These are phyloP conservation scores for Dromiciops gliroides DNA, from an alignment of 2,113 vertebrate species.

Conservation along the genomic window DNA sequence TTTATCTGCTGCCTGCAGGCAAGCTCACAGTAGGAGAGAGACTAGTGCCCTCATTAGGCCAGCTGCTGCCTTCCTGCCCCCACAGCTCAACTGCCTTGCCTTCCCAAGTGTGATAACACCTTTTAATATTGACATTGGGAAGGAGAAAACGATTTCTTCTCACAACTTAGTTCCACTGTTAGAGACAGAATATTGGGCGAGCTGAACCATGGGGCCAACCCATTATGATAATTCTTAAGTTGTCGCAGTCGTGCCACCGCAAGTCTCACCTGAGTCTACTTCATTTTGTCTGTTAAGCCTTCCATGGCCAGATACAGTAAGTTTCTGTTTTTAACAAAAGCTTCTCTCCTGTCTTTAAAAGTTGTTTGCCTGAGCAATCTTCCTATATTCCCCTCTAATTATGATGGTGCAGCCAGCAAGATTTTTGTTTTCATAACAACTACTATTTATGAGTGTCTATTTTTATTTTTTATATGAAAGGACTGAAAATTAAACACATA, in stretches of 20 bases:
- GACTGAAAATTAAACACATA: constrained; percentile 73
- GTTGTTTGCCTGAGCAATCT: constrained; percentile 61
- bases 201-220: constrained; percentile 31
- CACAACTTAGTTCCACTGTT: constrained; percentile 7
- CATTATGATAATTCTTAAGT: constrained; percentile 34
- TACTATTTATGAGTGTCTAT: constrained; percentile 76
- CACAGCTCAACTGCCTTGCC: neutral
- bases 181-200: constrained; percentile 47
- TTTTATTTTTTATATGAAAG: constrained; percentile 76
- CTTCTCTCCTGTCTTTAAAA: constrained; percentile 64
- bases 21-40: constrained; percentile 1
- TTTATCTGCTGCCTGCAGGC: constrained; percentile 1
- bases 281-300: constrained; percentile 58
- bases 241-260: constrained; percentile 19
- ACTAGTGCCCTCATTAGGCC: neutral
- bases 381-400: constrained; percentile 71
- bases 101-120: neutral
- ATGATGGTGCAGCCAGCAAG: constrained; percentile 69
- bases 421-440: constrained; percentile 79
- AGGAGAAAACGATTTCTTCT: constrained; percentile 40
- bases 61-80: neutral
- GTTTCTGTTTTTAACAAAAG: constrained; percentile 74
- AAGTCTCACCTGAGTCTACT: constrained; percentile 50
- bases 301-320: constrained; percentile 63
- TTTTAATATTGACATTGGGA: constrained; percentile 30